Conservation (phyloP, 2,797 vertebrate species). For the Lagorchestes hirsutus region DNA sequence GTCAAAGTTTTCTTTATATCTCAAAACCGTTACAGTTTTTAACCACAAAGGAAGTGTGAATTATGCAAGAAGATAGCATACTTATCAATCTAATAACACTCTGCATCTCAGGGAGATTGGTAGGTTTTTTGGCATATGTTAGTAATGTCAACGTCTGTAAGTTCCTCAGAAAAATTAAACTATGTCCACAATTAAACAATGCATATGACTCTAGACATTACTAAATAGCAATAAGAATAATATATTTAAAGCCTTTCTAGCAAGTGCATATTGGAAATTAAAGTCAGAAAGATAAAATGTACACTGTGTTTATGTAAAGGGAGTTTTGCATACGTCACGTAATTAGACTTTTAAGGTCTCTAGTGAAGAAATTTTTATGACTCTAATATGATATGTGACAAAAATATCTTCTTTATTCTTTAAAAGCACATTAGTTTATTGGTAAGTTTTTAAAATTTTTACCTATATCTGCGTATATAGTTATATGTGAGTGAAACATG, state of each 20-base stretch:
- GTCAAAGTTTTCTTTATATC: neutral
- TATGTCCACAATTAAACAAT: constrained; percentile 56
- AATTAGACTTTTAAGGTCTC: constrained; percentile 31
- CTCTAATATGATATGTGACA: neutral
- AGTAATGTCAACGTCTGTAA: too few relatives aligned
- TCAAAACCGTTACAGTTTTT: neutral
- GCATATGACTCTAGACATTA: neutral
- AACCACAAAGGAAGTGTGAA: neutral
- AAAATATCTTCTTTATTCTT: constrained; percentile 21
- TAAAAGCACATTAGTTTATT: constrained; percentile 13
- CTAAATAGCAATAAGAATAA: constrained; percentile 17
- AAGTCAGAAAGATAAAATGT: constrained; percentile 30
- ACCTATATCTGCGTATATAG: neutral
- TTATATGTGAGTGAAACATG: neutral
- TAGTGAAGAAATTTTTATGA: constrained; percentile 23
- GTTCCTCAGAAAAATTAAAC: constrained; percentile 29
- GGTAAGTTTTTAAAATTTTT: neutral
- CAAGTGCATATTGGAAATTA: constrained; percentile 49
- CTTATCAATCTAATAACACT: neutral
- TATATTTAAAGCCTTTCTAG: neutral
- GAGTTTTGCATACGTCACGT: constrained; percentile 12
- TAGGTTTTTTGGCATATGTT: constrained; percentile 12
- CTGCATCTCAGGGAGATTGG: neutral
- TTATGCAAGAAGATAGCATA: constrained; percentile 28
- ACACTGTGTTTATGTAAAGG: constrained; percentile 18